These are phyloP conservation scores for Orbicella faveolata DNA, from an alignment of 64 coral and sea anemone species.

Conservation along the genomic window DNA sequence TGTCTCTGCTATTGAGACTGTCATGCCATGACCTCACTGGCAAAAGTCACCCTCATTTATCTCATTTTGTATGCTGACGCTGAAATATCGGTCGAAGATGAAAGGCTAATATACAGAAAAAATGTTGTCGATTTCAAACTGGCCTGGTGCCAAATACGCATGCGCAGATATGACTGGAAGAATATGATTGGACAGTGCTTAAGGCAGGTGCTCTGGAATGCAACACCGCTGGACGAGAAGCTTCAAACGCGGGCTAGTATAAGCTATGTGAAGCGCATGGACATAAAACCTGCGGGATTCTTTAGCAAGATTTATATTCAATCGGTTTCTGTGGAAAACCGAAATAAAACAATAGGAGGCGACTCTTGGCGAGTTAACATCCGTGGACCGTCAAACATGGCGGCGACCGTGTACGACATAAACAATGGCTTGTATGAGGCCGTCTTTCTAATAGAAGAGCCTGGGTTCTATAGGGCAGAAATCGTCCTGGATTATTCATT, in stretches of 20 bases:
- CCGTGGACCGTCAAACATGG: constrained; percentile 57
- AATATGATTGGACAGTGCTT: constrained; percentile 41
- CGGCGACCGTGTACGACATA: constrained; percentile 70
- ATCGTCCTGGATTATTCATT: constrained; percentile 54
- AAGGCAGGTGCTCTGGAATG: constrained; percentile 34
- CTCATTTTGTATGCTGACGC: not conserved
- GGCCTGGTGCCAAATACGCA: constrained; percentile 65
- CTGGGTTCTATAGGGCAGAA: constrained; percentile 42
- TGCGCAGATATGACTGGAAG: constrained; percentile 72
- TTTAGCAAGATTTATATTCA: constrained; percentile 76
- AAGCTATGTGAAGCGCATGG: constrained; percentile 38
- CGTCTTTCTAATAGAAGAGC: constrained; percentile 38
- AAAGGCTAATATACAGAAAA: constrained; percentile 19
- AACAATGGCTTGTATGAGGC: constrained; percentile 60
- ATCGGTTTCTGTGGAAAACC: constrained; percentile 29
- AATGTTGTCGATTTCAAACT: constrained; percentile 57
- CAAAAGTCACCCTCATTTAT: not conserved
- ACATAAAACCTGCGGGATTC: constrained; percentile 67
- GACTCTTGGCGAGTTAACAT: constrained; percentile 78
- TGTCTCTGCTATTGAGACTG: not conserved
- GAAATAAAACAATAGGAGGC: constrained; percentile 65
- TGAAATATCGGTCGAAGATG: not conserved
- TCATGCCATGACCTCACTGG: not conserved
- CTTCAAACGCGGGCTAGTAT: constrained; percentile 51
- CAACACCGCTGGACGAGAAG: not conserved